Base-by-base conservation (phyloP, 2,113 vertebrate genomes). In the Corythoichthys haematopterus region DNA sequence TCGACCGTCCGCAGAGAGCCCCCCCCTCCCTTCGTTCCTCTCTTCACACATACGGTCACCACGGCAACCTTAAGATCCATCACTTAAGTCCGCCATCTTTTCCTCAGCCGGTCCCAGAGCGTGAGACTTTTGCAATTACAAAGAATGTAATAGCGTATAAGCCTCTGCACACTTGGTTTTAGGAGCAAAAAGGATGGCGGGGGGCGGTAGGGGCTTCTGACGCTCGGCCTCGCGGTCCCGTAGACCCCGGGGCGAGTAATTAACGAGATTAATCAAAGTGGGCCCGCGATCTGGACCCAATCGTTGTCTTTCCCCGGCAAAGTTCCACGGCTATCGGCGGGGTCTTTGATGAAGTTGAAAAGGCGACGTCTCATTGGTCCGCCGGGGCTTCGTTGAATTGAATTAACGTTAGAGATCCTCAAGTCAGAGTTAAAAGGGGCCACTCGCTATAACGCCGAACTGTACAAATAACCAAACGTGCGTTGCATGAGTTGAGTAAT, bases 211-310 rank as follows among this genome's bases (percentile, higher is more conserved):
- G 69, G 69, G 78, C 65, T 66, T 69, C 76, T 20, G 58, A 60
- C 3, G 8, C 0, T 76, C 79, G 75, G 74, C 66, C 71, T 68
- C 62, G 70, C 58, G 53, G 63, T 79, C 72, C 71, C 64, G 61
- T 63, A 74, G 74, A 84, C 84, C 90, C 88, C 78, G 72, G 83
- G 88, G 88, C 87, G 86, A 87, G 85, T 91, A 90, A 92, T 92
- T 91, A 92, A 84, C 78, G 75, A 89, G 85, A 91, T 89, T 84
- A 90, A 91, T 90, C 87, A 87, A 86, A 88, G 81, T 72, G 78
- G 82, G 85, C 73, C 82, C 84, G 78, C 67, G 77, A 85, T 89
- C 84, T 89, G 66, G 88, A 88, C 87, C 69, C 75, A 78, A 87
- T 88, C 83, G 84, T 88, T 86, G 84, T 88, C 85, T 86, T 90